Evolutionary conservation across 2,888 invertebrate genomes (phyloP).

Genomic region (Caenorhabditis wallacei): DNA sequence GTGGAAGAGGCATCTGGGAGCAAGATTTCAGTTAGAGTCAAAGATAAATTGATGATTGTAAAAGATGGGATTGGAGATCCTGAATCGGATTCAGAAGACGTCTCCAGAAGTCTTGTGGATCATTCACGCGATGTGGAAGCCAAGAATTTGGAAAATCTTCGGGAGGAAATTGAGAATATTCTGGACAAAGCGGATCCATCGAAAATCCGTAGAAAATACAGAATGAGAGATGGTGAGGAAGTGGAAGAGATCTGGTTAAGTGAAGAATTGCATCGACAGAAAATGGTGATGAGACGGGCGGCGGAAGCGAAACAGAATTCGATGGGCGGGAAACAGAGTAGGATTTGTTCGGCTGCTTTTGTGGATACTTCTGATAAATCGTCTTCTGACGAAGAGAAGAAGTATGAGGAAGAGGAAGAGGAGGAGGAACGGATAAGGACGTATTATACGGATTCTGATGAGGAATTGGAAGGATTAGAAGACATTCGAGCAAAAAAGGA

Average conservation of each 20-base stretch:
- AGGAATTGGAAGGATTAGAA: neutral
- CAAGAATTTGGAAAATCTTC: neutral
- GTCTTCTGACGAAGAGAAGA: neutral
- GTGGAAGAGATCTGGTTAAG: neutral
- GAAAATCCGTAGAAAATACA: slow-evolving; percentile 16
- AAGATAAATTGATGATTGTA: neutral
- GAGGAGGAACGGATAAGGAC: neutral
- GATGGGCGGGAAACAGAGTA: neutral
- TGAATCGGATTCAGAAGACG: neutral
- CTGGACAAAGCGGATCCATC: slow-evolving; percentile 31
- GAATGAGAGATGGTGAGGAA: slow-evolving; percentile 8
- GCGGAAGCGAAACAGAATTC: neutral
- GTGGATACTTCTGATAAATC: neutral
- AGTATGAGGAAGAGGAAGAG: neutral
- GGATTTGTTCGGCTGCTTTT: neutral
- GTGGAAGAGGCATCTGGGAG: slow-evolving; percentile 23
- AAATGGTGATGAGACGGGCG: neutral
- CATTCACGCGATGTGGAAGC: neutral
- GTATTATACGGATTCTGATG: neutral
- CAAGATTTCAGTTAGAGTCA: neutral
- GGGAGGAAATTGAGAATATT: neutral
- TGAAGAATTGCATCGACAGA: neutral
- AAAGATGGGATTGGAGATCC: neutral
- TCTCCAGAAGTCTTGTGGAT: neutral
- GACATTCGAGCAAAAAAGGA: neutral